Base-by-base conservation (phyloP, 2,888 invertebrate species). In the Bugula neritina region DNA sequence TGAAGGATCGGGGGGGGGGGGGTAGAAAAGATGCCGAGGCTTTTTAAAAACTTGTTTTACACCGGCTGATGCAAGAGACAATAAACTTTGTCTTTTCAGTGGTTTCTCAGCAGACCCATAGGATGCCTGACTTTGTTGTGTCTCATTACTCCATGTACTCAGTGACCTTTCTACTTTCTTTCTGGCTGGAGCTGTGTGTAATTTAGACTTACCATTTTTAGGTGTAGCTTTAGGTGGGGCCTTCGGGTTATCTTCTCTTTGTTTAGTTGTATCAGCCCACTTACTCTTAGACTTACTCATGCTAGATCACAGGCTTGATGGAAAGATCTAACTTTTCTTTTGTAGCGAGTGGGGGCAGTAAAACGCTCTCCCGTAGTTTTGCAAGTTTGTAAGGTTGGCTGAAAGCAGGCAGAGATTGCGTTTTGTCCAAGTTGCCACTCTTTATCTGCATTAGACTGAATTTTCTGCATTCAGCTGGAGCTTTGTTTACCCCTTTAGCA, bases 221-320 rank as follows among this genome's bases (percentile, higher is more conserved):
- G n/a, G n/a, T n/a, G n/a, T n/a, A n/a, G n/a, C n/a, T n/a, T n/a
- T n/a, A n/a, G n/a, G n/a, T 78, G 89, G 89, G 77, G 88, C 89
- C 74, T 85, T 85, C 77, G 91, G 79, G 31, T 75, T 74, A 35
- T 74, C 72, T 52, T 79, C 80, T 55, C 81, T 80, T 73, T 80
- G 76, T 1, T 78, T 78, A 80, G 79, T 80, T 34, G 80, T 81
- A 54, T 78, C 75, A 70, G 76, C 81, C 81, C n/a, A n/a, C n/a
- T n/a, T n/a, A n/a, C n/a, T n/a, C n/a, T n/a, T n/a, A n/a, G n/a
- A n/a, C n/a, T n/a, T 80, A 81, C 73, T 80, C n/a, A n/a, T n/a
- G n/a, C n/a, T n/a, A n/a, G n/a, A n/a, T n/a, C n/a, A n/a, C n/a
- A n/a, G n/a, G n/a, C n/a, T n/a, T n/a, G n/a, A n/a, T n/a, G n/a